Percentiles rank a stretch among this genome's conserved stretches.
phyloP scores from a whole-genome alignment of 2,797 vertebrate genomes.

The Chrysocyon brachyurus region DNA sequence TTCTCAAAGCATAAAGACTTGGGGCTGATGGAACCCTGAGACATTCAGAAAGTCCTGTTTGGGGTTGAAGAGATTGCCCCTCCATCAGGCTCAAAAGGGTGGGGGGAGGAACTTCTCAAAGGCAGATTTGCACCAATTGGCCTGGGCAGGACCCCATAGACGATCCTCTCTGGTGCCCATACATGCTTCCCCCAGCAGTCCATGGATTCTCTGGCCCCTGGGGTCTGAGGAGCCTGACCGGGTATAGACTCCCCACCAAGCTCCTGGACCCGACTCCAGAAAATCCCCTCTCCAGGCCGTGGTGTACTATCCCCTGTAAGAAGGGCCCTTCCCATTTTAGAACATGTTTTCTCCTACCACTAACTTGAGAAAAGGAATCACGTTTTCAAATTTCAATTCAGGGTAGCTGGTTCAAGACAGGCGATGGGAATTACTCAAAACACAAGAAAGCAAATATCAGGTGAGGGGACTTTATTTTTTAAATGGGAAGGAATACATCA shows the following conservation, averaged over 20 bases:
- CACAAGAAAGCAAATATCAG: not conserved
- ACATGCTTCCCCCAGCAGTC: rapidly evolving
- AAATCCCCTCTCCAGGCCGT: not conserved
- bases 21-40: not conserved
- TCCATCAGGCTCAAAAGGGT: not conserved
- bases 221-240: not conserved
- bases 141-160: not conserved
- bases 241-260: not conserved
- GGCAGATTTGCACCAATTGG: not conserved
- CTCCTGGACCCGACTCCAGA: not conserved
- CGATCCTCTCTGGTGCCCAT: not conserved
- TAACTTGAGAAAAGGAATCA: not conserved
- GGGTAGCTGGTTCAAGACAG: not conserved
- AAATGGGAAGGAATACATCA: not conserved
- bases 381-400: not conserved
- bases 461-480: not conserved
- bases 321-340: not conserved
- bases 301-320: not conserved
- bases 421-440: constrained; percentile 1
- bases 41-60: not conserved
- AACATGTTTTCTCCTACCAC: not conserved
- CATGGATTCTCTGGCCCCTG: not conserved
- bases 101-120: not conserved
- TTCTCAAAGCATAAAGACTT: not conserved
- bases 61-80: not conserved